Conservation (phyloP, 2,113 vertebrate genomes). For the Nasalis larvatus region DNA sequence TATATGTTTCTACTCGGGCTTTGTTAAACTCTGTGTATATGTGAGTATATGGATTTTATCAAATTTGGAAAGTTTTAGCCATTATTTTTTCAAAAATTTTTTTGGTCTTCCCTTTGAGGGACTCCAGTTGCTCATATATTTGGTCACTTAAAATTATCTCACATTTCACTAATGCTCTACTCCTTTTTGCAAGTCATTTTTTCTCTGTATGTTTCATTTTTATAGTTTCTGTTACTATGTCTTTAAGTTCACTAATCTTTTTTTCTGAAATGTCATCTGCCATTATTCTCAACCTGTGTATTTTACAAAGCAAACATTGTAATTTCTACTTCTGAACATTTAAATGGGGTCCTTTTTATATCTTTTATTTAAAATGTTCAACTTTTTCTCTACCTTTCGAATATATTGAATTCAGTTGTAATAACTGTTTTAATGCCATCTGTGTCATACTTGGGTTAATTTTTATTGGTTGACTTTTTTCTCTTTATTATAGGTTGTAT, state of each 20-base stretch:
- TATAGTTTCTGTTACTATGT: background rate
- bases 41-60: background rate
- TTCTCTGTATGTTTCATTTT: background rate
- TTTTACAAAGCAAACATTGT: conserved; percentile 44
- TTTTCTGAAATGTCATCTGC: conserved; percentile 41
- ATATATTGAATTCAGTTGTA: background rate
- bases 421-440: background rate
- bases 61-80: background rate
- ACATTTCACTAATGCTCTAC: background rate
- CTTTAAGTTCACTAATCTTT: conserved; percentile 46
- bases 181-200: background rate
- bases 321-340: conserved; percentile 49
- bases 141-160: background rate
- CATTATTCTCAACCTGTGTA: background rate
- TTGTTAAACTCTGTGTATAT: background rate
- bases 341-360: conserved; percentile 6
- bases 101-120: background rate
- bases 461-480: conserved; percentile 21
- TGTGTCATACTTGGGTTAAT: background rate
- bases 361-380: conserved; percentile 25
- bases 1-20: background rate
- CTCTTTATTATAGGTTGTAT: background rate
- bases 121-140: background rate
- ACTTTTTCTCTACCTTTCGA: conserved; percentile 18
- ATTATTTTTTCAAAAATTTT: background rate